Evolutionary conservation across 2,888 invertebrate species (phyloP), one percentile per base, ranked within the genome.

Genomic region (Lysandra coridon): DNA sequence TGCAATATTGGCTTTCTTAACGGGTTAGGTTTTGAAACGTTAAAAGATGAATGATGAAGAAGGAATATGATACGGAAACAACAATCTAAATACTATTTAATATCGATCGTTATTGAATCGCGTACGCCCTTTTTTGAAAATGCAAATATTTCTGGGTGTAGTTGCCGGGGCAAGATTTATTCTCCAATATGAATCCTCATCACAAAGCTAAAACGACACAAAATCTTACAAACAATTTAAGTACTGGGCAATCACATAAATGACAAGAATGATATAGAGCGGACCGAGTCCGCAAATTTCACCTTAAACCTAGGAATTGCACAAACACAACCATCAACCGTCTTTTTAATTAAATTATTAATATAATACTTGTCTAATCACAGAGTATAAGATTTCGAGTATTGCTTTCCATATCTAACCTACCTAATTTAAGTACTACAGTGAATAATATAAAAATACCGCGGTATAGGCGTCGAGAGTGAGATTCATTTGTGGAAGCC

Each of bases 241-340:
- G 81, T 80, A 82, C 82, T 80, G 80, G 81, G 80, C 69, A 17
- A 77, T 78, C 78, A 77, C 74, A 64, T 75, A 57, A 80, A 80
- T 78, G 82, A 80, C 76, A 76, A 76, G 76, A 76, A 76, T 76
- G 76, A 76, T 76, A 76, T 76, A 76, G 76, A 30, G 1, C n/a
- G 75, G 76, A 91, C 92, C 85, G 86, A 81, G 92, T 91, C 92
- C 92, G 81, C 80, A 49, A 83, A 80, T 81, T 84, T 85, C 85
- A 84, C 84, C 85, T 92, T 92, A 91, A 91, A 87, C 84, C 93
- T 93, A 93, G 85, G 84, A 93, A 93, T 94, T 94, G 94, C 94
- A 94, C 94, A 81, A 92, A 93, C 93, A 94, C 94, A 94, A 94
- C 94, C 94, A 88, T 90, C 84, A 85, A 85, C 89, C 91, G 92